A percentile compares a stretch with the other conserved stretches of the same genome.
These are phyloP conservation scores for Pocota personata DNA, from an alignment of 2,888 invertebrate species.

Conservation along the genomic window DNA sequence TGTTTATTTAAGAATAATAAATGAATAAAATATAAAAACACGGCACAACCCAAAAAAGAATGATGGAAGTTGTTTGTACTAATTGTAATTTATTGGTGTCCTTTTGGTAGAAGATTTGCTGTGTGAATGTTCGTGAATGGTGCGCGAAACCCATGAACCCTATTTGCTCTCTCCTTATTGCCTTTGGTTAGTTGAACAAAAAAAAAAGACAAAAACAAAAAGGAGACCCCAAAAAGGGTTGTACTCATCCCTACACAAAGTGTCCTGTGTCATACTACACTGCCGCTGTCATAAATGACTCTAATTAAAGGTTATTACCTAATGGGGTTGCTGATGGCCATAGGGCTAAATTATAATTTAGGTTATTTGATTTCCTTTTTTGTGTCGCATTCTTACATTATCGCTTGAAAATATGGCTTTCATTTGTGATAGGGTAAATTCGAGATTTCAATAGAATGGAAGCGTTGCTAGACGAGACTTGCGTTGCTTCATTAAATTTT, in stretches of 20 bases:
- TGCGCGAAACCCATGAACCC: slow-evolving; percentile 31
- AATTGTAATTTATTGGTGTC: slow-evolving; percentile 68
- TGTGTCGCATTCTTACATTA: slow-evolving; percentile 14
- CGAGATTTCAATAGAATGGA: neutral
- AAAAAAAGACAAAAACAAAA: neutral
- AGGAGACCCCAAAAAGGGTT: slow-evolving; percentile 46
- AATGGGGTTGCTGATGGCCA: slow-evolving; percentile 64
- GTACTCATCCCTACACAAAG: slow-evolving; percentile 33
- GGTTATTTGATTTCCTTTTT: slow-evolving; percentile 58
- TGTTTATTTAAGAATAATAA: slow-evolving; percentile 33
- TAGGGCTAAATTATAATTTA: slow-evolving; percentile 64
- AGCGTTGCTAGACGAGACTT: neutral
- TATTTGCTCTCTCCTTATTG: neutral
- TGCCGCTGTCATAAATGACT: slow-evolving; percentile 58
- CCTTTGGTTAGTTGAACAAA: slow-evolving; percentile 24
- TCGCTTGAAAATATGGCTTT: neutral
- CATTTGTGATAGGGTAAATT: neutral
- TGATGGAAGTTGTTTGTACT: slow-evolving; percentile 54
- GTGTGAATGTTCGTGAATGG: slow-evolving; percentile 37
- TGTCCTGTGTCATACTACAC: slow-evolving; percentile 47
- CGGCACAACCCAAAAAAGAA: slow-evolving; percentile 5
- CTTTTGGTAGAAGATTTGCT: slow-evolving; percentile 39
- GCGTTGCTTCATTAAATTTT: neutral
- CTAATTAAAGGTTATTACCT: slow-evolving; percentile 72
- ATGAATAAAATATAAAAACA: slow-evolving; percentile 36